Evolutionary conservation across 2,113 vertebrate genomes (phyloP).

Genomic region (Heterocephalus glaber): DNA sequence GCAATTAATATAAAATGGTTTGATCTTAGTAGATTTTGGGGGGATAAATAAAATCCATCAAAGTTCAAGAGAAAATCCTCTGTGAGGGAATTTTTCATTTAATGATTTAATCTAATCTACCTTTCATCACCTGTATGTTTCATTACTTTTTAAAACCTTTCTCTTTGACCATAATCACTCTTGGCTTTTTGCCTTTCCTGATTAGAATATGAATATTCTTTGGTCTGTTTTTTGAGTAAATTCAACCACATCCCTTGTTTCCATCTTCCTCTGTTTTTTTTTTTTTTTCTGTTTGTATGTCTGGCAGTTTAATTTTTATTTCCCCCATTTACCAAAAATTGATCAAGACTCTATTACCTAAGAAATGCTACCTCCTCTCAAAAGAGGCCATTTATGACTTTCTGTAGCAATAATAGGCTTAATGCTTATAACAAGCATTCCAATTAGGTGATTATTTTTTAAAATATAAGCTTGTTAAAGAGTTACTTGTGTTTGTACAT

Average conservation of each 20-base stretch:
- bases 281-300: not conserved
- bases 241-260: not conserved
- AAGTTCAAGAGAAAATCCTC: not conserved
- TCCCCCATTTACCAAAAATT: not conserved
- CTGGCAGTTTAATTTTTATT: not conserved
- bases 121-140: not conserved
- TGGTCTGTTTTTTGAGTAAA: not conserved
- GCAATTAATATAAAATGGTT: not conserved
- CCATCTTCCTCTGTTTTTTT: not conserved
- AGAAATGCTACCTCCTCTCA: not conserved
- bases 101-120: not conserved
- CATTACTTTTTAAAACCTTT: not conserved
- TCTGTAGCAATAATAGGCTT: not conserved
- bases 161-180: not conserved
- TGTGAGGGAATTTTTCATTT: not conserved
- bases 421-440: slow-evolving; percentile 29
- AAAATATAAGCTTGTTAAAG: slow-evolving; percentile 41
- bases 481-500: slow-evolving; percentile 52
- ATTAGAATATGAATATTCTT: not conserved
- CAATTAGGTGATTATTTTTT: slow-evolving; percentile 21
- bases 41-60: not conserved
- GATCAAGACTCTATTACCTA: not conserved
- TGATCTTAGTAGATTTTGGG: not conserved
- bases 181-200: not conserved
- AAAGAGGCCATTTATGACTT: not conserved